These are phyloP conservation scores for Martes flavigula DNA, from an alignment of 2,797 vertebrate genomes.

Conservation along the genomic window DNA sequence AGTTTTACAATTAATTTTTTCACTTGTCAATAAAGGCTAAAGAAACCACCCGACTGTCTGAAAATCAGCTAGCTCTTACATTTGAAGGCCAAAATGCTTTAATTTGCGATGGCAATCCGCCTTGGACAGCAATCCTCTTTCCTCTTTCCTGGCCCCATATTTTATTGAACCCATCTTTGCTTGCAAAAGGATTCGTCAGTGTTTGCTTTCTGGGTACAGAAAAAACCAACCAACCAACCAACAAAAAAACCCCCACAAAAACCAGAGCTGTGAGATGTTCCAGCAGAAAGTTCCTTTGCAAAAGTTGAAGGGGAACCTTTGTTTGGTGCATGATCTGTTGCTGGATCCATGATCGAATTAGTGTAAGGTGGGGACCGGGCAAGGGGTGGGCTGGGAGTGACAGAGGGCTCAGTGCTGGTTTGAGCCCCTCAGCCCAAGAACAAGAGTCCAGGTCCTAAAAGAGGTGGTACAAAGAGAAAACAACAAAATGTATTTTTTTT, in stretches of 20 bases:
- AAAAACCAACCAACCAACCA: not conserved
- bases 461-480: not conserved
- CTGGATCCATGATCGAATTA: not conserved
- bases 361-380: not conserved
- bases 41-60: conserved; percentile 32
- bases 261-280: not conserved
- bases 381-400: not conserved
- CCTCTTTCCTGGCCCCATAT: not conserved
- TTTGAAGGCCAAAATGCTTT: conserved; percentile 30
- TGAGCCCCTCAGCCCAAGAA: not conserved
- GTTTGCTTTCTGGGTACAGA: not conserved
- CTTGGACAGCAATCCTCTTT: not conserved
- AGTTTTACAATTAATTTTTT: conserved; percentile 63
- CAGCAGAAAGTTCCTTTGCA: not conserved
- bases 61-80: not conserved
- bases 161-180: not conserved
- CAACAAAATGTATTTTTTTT: not conserved
- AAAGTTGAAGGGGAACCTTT: not conserved
- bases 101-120: not conserved
- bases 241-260: not conserved
- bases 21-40: conserved; percentile 53
- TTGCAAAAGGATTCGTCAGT: not conserved
- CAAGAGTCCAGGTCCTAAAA: not conserved
- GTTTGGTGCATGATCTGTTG: not conserved
- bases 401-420: not conserved